A percentile compares a stretch with the other conserved stretches of the same genome.
phyloP scores from a whole-genome alignment of 2,113 vertebrate species.

The Tychaedon coryphoeus region DNA sequence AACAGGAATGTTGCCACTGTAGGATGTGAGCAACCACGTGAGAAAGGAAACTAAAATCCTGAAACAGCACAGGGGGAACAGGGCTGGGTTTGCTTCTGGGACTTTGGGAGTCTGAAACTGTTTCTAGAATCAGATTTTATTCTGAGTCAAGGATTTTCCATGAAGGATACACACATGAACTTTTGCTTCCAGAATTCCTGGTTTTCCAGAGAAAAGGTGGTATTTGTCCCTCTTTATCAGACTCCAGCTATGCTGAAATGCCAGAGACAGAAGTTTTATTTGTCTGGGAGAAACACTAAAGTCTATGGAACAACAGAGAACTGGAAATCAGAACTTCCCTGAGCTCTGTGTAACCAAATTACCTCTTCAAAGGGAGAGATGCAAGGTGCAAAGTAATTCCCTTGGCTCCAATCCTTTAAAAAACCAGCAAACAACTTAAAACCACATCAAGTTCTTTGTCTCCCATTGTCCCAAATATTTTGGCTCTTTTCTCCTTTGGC shows the following conservation, averaged over 20 bases:
- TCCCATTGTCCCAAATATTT: background rate
- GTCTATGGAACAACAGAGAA: background rate
- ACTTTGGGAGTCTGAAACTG: background rate
- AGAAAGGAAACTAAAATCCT: background rate
- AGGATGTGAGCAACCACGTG: rapidly evolving
- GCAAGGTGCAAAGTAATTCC: background rate
- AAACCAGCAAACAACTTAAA: background rate
- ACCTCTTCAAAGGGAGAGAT: background rate
- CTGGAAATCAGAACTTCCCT: background rate
- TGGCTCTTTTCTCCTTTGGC: background rate
- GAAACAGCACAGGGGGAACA: background rate
- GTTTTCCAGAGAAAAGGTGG: background rate
- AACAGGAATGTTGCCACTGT: background rate
- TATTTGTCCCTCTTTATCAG: background rate
- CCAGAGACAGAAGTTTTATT: background rate
- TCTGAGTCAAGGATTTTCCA: background rate
- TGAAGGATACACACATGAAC: background rate
- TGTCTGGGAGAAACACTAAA: background rate
- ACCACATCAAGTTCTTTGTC: background rate
- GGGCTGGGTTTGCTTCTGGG: background rate
- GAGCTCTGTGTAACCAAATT: background rate
- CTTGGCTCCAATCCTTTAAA: background rate
- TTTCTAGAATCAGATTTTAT: background rate
- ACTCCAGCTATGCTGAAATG: background rate
- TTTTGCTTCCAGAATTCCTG: background rate